Conservation (phyloP, 2,113 vertebrate species). For the Mionectes macconnelli region DNA sequence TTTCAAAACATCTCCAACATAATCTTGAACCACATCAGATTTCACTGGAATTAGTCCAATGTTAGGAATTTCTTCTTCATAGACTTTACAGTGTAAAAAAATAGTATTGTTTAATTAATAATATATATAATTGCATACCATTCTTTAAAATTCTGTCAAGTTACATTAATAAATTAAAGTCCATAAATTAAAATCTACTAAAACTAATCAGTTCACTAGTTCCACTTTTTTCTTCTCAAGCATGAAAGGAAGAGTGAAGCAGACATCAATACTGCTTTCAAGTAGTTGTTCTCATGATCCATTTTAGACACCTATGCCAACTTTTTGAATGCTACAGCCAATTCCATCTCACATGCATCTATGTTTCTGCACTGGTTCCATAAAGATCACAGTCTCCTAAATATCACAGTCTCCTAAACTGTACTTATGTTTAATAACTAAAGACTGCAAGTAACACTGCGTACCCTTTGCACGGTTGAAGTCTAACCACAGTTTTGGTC, state of each 20-base stretch:
- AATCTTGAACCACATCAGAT: constrained; percentile 35
- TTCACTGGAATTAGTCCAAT: constrained; percentile 48
- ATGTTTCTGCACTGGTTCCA: neutral
- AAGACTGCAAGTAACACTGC: neutral
- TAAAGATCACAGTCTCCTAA: neutral
- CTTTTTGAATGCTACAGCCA: neutral
- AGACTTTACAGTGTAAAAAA: neutral
- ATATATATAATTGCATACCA: neutral
- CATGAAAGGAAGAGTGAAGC: neutral
- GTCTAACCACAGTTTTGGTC: neutral
- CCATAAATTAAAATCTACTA: neutral
- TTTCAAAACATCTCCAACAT: constrained; percentile 51
- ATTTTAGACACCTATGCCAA: neutral
- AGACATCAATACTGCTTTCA: neutral
- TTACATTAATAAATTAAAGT: neutral
- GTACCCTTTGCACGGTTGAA: neutral
- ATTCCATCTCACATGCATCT: neutral
- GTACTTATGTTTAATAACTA: neutral
- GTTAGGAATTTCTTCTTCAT: neutral
- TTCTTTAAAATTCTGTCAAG: neutral
- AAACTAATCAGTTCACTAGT: neutral
- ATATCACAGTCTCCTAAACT: neutral
- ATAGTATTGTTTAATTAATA: neutral
- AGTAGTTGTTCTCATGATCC: neutral
- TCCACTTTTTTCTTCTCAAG: neutral